Evolutionary conservation across 2,113 vertebrate species (phyloP).

Genomic region (Aptenodytes patagonicus): DNA sequence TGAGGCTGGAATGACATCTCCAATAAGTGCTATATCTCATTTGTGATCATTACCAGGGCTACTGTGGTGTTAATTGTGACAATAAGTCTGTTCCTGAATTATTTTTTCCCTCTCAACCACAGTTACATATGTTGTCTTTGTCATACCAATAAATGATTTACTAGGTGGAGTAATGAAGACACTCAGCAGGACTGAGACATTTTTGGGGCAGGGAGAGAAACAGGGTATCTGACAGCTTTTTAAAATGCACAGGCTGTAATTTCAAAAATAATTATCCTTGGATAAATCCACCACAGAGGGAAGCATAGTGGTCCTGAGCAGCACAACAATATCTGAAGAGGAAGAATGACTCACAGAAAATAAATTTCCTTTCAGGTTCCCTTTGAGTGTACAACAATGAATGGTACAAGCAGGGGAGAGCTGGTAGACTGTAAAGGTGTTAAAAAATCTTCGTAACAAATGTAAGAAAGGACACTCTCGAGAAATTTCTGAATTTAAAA

Average conservation of each 20-base stretch:
- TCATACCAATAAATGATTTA: background rate
- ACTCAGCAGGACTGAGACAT: background rate
- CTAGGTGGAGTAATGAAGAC: background rate
- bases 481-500: background rate
- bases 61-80: background rate
- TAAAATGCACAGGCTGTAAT: background rate
- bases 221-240: background rate
- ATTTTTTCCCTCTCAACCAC: background rate
- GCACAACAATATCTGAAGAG: background rate
- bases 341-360: background rate
- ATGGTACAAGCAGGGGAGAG: background rate
- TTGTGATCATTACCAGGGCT: background rate
- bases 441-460: background rate
- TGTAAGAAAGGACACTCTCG: background rate
- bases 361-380: background rate
- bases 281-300: background rate
- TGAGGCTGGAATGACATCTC: background rate
- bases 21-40: background rate
- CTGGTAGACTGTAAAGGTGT: background rate
- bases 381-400: background rate
- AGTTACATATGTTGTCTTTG: background rate
- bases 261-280: background rate
- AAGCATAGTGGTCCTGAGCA: background rate
- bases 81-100: background rate
- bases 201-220: background rate